These are phyloP conservation scores for Acromyrmex echinatior DNA, from an alignment of 1,140 invertebrate genomes.

Conservation along the genomic window DNA sequence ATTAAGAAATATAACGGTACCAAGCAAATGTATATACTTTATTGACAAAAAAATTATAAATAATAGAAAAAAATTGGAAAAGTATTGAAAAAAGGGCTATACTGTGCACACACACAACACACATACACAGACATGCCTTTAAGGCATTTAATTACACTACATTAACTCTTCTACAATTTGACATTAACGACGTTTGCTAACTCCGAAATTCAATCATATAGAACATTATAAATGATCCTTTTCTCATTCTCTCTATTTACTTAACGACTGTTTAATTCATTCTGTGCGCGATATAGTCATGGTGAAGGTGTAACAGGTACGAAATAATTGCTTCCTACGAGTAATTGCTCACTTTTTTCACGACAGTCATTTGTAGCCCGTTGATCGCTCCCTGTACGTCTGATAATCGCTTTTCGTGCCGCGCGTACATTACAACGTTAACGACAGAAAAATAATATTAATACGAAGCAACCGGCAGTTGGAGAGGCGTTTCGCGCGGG, in stretches of 20 bases:
- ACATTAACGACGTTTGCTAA: not conserved
- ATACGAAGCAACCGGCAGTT: constrained; percentile 31
- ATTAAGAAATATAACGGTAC: too few relatives aligned
- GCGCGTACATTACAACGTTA: constrained; percentile 50
- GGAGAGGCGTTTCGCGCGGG: constrained; percentile 15
- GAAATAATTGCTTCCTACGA: constrained; percentile 51
- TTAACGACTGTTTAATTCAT: constrained; percentile 40
- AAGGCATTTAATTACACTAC: not conserved
- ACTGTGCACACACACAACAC: too few relatives aligned
- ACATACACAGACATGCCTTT: too few relatives aligned
- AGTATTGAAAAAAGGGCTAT: too few relatives aligned
- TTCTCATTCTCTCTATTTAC: not conserved
- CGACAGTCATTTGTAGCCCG: constrained; percentile 31
- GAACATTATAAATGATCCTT: constrained; percentile 14
- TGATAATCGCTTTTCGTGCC: constrained; percentile 63
- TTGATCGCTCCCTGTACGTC: constrained; percentile 38
- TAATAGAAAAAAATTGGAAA: too few relatives aligned
- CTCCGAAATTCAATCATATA: not conserved
- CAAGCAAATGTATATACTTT: too few relatives aligned
- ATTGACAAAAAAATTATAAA: too few relatives aligned
- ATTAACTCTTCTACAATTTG: not conserved
- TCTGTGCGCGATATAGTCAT: constrained; percentile 31
- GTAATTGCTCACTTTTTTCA: constrained; percentile 61
- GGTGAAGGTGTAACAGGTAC: constrained; percentile 25
- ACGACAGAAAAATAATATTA: constrained; percentile 64